Percentiles rank a stretch among this genome's conserved stretches.
Conservation (phyloP, 1,140 invertebrate species). For the Pogonus chalceus region DNA sequence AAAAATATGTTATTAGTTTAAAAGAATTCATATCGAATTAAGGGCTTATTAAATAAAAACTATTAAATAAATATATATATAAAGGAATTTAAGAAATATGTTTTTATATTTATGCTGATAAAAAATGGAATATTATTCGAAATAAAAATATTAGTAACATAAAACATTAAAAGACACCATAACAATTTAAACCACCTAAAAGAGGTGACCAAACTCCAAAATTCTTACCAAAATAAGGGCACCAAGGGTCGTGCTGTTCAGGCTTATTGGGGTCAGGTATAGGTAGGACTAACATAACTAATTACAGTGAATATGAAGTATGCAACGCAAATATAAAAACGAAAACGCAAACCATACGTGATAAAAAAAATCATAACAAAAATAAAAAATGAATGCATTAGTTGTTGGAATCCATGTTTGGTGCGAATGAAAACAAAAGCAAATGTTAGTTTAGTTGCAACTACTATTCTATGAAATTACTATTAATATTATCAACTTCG, state of each 20-base stretch:
- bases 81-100: no score
- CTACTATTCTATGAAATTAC: no score
- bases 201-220: conserved; percentile 10
- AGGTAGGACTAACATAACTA: conserved; percentile 64
- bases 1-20: no score
- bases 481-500: no score
- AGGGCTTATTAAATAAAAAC: no score
- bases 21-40: no score
- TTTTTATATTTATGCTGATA: no score
- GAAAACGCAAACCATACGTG: conserved; percentile 14
- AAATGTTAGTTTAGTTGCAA: not conserved
- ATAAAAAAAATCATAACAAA: conserved; percentile 17
- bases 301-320: conserved; percentile 23
- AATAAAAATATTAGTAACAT: not conserved
- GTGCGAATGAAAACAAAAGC: not conserved
- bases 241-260: conserved; percentile 79
- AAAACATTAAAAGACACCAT: conserved; percentile 7
- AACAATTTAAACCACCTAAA: not conserved
- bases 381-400: conserved; percentile 19
- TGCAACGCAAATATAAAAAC: conserved; percentile 17
- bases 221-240: conserved; percentile 64
- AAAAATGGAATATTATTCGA: no score
- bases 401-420: conserved; percentile 2
- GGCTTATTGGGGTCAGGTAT: conserved; percentile 73
- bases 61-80: no score